These are phyloP conservation scores for Atta texana DNA, from an alignment of 1,140 invertebrate genomes.

Conservation along the genomic window DNA sequence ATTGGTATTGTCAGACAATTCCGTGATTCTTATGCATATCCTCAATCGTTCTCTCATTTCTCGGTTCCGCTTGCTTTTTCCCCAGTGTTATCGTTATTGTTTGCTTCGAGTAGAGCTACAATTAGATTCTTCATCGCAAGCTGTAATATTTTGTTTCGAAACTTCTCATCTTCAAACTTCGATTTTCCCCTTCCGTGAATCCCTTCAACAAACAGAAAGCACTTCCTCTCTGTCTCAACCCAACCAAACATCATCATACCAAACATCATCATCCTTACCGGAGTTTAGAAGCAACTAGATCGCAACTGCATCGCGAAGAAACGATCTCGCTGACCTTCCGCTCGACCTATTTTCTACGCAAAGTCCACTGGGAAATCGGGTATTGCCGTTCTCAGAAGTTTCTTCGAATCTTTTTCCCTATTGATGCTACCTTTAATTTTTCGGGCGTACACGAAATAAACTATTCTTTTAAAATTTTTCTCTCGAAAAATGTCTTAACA, in stretches of 20 bases:
- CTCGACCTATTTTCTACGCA: slow-evolving; percentile 33
- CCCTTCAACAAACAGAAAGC: slow-evolving; percentile 10
- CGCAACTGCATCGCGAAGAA: slow-evolving; percentile 32
- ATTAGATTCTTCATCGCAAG: not conserved
- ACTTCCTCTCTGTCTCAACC: slow-evolving; percentile 1
- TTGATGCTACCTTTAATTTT: slow-evolving; percentile 26
- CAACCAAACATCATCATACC: slow-evolving; percentile 46
- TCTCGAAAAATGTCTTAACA: not conserved
- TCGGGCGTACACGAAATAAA: not conserved
- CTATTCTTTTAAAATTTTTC: not conserved
- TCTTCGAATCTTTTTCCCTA: slow-evolving; percentile 16
- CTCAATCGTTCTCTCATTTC: slow-evolving; percentile 33
- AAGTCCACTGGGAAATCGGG: slow-evolving; percentile 45
- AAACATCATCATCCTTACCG: slow-evolving; percentile 39
- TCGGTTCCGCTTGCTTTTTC: not conserved
- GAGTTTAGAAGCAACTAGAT: slow-evolving; percentile 32
- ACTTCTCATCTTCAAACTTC: slow-evolving; percentile 54
- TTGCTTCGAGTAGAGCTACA: slow-evolving; percentile 22
- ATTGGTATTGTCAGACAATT: slow-evolving; percentile 21
- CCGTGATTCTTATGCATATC: slow-evolving; percentile 6
- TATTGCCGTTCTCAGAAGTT: slow-evolving; percentile 28
- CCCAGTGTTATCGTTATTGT: slow-evolving; percentile 18
- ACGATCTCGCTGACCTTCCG: slow-evolving; percentile 21
- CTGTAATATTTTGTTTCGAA: slow-evolving; percentile 30
- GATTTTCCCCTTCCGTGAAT: slow-evolving; percentile 26